Evolutionary conservation across 2,888 invertebrate genomes (phyloP), one percentile per base, ranked within the genome.

Genomic region (Tiliacea aurago): DNA sequence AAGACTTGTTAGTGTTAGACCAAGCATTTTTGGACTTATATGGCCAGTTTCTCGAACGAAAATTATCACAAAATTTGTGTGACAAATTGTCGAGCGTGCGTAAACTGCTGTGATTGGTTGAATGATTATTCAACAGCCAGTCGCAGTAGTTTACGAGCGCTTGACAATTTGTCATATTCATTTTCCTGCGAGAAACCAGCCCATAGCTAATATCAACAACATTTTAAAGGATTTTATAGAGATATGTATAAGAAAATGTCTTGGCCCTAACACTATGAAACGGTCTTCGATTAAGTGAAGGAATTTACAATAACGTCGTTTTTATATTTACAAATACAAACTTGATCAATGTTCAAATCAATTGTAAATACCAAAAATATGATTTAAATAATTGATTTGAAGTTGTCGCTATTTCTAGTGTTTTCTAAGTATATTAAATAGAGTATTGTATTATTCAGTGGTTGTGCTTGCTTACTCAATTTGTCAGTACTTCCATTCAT

Each of bases 401-500:
- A 75, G 72, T 69, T 71, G 45, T 78, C 71, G 47, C 28, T 72
- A 75, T 69, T 64, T 68, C 11, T 81, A 72, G 67, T 59, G 55
- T 72, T 67, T 73, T 71, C 47, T 80, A 74, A 67, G 49, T 68
- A 73, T 74, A 61, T 73, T 70, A n/a, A n/a, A 67, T 64, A 80
- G 41, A 75, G 41, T 70, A 62, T 70, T 69, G 75, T 85, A 80
- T 74, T 81, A 79, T 84, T 73, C 76, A 78, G 81, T 86, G 90
- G 90, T 89, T 90, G 90, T 90, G 90, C 85, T 86, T 83, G 82
- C 79, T 78, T 77, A 77, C 80, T 84, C 73, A 78, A 78, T 84
- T 80, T 64, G 53, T 73, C 51, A 77, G 63, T 65, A 71, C 72
- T 69, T 79, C 70, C 72, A 73, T 67, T 65, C 66, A 65, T 76